Conservation (phyloP, 2,797 vertebrate genomes). For the Anableps anableps region DNA sequence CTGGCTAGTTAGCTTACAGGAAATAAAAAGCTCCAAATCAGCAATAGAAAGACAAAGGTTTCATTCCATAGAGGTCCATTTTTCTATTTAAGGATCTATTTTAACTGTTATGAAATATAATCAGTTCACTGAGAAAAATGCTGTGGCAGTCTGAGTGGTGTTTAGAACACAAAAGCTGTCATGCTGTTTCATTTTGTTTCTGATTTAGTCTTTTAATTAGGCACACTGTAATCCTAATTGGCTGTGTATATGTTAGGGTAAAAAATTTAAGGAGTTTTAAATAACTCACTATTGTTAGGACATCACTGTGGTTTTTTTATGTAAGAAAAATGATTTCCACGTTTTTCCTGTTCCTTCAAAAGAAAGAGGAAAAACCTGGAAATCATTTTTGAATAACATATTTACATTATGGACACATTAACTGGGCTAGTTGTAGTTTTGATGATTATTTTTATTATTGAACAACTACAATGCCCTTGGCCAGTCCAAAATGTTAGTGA, state of each 20-base stretch:
- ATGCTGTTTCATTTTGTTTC: not conserved
- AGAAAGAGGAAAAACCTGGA: no score
- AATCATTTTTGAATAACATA: no score
- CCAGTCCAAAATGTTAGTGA: no score
- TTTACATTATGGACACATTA: not conserved
- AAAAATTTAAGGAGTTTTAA: not conserved
- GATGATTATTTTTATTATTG: no score
- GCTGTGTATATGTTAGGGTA: not conserved
- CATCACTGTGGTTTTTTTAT: not conserved
- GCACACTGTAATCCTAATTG: not conserved
- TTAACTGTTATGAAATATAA: not conserved
- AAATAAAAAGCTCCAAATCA: conserved; percentile 31
- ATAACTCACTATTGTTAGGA: not conserved
- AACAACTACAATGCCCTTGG: no score
- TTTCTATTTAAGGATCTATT: no score
- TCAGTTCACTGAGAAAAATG: not conserved
- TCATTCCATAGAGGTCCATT: conserved; percentile 15
- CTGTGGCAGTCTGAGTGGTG: not conserved
- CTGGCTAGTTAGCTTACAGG: conserved; percentile 16
- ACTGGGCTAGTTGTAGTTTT: not conserved
- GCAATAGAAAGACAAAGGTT: conserved; percentile 11
- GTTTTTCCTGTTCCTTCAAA: not conserved
- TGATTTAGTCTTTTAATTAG: not conserved
- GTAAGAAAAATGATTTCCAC: not conserved
- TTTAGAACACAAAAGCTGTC: conserved; percentile 3